Percentiles rank a stretch among this genome's conserved stretches.
These are phyloP conservation scores for Sycobia sp. DNA, from an alignment of 1,140 invertebrate species.

Conservation along the genomic window DNA sequence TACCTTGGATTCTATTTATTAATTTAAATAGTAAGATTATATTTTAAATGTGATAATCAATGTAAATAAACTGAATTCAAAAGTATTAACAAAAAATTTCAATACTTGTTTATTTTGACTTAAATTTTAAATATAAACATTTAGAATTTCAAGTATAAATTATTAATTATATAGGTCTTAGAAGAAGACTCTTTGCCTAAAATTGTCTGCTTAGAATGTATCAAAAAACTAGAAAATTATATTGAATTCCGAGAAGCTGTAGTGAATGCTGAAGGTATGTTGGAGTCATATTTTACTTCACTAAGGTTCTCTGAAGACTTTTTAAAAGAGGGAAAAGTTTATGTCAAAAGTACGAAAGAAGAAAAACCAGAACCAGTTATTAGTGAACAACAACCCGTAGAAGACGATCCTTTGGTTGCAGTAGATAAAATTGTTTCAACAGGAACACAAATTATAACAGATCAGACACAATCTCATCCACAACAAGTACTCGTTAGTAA, in stretches of 20 bases:
- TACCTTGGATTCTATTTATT: too few relatives aligned
- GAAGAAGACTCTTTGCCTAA: slow-evolving; percentile 74
- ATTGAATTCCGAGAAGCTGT: slow-evolving; percentile 70
- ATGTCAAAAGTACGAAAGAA: slow-evolving; percentile 55
- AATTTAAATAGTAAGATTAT: too few relatives aligned
- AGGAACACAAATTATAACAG: slow-evolving; percentile 40
- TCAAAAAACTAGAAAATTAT: slow-evolving; percentile 68
- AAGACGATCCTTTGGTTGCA: slow-evolving; percentile 60
- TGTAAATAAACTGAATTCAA: too few relatives aligned
- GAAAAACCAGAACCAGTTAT: slow-evolving; percentile 46
- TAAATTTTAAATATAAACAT: too few relatives aligned
- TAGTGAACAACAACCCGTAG: slow-evolving; percentile 44
- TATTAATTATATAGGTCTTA: too few relatives aligned
- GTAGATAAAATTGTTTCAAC: slow-evolving; percentile 45
- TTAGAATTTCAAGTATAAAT: too few relatives aligned
- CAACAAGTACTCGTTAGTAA: slow-evolving; percentile 63
- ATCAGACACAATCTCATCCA: slow-evolving; percentile 44
- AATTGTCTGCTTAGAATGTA: slow-evolving; percentile 71
- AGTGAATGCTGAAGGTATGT: slow-evolving; percentile 70
- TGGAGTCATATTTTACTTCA: slow-evolving; percentile 70
- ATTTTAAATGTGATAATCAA: too few relatives aligned
- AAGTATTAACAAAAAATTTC: too few relatives aligned
- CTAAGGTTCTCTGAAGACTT: slow-evolving; percentile 68
- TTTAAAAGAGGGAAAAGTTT: slow-evolving; percentile 68
- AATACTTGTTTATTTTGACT: too few relatives aligned